phyloP scores from a whole-genome alignment of 2,888 invertebrate species.

The Kuschelorhynchus macadamiae region DNA sequence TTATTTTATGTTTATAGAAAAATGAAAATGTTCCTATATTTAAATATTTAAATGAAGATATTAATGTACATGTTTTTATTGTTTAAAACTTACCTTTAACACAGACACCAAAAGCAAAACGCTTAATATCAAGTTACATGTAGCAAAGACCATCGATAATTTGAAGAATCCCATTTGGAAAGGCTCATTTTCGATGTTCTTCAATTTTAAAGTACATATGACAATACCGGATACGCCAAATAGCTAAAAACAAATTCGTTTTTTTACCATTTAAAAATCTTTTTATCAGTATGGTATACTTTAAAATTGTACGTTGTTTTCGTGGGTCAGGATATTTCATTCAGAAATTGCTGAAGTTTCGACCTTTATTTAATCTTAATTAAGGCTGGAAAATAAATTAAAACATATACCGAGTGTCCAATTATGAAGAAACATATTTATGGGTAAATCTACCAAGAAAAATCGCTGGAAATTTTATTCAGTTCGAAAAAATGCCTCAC shows the following conservation, averaged over 20 bases:
- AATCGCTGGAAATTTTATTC: too few species aligned
- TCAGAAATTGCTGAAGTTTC: too few species aligned
- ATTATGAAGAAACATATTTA: too few species aligned
- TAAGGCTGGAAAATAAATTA: too few species aligned
- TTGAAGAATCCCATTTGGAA: constrained; percentile 59
- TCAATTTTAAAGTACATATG: constrained; percentile 59
- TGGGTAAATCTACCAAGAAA: too few species aligned
- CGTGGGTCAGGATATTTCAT: too few species aligned
- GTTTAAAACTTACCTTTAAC: constrained; percentile 59
- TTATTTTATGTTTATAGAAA: too few species aligned
- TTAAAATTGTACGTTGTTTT: not conserved
- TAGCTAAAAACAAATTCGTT: constrained; percentile 51
- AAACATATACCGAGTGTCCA: too few species aligned
- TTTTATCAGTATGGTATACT: not conserved
- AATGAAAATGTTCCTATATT: too few species aligned
- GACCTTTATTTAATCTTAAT: too few species aligned
- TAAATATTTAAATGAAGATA: constrained; percentile 27
- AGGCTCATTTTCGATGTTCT: constrained; percentile 56
- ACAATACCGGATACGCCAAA: constrained; percentile 60
- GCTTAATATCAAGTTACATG: constrained; percentile 59
- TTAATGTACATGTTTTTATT: not conserved
- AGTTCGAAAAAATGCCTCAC: too few species aligned
- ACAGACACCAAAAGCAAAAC: constrained; percentile 59
- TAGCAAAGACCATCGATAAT: constrained; percentile 61
- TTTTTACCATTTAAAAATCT: not conserved